Conservation (phyloP, 2,888 invertebrate genomes). For the Cephalotes varians region DNA sequence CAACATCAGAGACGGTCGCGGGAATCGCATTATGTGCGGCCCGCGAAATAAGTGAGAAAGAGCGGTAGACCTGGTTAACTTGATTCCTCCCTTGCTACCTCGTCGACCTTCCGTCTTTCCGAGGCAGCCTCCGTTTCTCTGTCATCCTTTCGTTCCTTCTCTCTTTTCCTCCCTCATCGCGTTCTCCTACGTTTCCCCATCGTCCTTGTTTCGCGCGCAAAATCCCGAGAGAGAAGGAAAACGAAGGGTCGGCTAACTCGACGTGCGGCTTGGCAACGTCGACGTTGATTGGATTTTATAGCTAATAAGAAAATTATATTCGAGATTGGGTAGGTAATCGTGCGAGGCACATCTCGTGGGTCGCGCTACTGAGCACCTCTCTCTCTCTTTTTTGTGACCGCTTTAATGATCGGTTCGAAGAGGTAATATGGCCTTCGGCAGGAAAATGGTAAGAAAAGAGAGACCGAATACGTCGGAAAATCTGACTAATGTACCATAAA, state of each 20-base stretch:
- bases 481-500: slow-evolving; percentile 30
- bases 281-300: slow-evolving; percentile 84
- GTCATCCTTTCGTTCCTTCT: not conserved
- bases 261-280: slow-evolving; percentile 71
- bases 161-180: not conserved
- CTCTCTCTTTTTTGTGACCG: slow-evolving; percentile 32
- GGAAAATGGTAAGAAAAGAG: slow-evolving; percentile 28
- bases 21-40: slow-evolving; percentile 75
- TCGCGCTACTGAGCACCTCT: slow-evolving; percentile 59
- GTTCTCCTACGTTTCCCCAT: slow-evolving; percentile 44
- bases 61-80: slow-evolving; percentile 78
- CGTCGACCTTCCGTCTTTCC: slow-evolving; percentile 55
- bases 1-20: slow-evolving; percentile 70
- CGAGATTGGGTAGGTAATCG: slow-evolving; percentile 84
- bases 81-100: slow-evolving; percentile 72
- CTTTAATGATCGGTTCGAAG: slow-evolving; percentile 46
- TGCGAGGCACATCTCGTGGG: slow-evolving; percentile 71
- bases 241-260: slow-evolving; percentile 65
- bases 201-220: slow-evolving; percentile 22
- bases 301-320: slow-evolving; percentile 85
- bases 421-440: slow-evolving; percentile 18
- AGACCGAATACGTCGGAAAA: slow-evolving; percentile 31
- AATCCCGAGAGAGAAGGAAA: slow-evolving; percentile 48
- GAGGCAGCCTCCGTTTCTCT: slow-evolving; percentile 32
- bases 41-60: slow-evolving; percentile 81